Evolutionary conservation across 2,888 invertebrate genomes (phyloP).

Genomic region (Lepidocyrtoides sp.): DNA sequence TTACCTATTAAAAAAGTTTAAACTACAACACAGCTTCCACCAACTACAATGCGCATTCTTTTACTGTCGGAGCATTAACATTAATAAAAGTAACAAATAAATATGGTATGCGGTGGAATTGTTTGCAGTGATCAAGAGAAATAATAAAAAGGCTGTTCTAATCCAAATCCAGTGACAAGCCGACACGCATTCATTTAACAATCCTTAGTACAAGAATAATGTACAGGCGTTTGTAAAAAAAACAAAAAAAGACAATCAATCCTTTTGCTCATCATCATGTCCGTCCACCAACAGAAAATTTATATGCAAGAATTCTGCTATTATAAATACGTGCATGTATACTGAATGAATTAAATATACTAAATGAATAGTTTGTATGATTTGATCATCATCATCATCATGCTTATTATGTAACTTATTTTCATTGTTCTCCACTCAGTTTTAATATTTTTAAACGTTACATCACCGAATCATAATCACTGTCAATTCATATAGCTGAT

Average conservation of each 20-base stretch:
- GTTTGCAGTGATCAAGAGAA: slow-evolving; percentile 18
- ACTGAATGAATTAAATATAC: not conserved
- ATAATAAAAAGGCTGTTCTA: slow-evolving; percentile 9
- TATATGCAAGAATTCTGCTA: not conserved
- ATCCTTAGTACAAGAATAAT: not conserved
- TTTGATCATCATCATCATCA: slow-evolving; percentile 31
- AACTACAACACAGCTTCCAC: not conserved
- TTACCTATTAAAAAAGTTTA: not conserved
- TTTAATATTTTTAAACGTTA: not conserved
- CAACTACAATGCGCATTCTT: slow-evolving; percentile 8
- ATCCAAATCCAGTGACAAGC: slow-evolving; percentile 47
- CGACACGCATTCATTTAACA: slow-evolving; percentile 34
- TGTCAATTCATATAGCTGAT: slow-evolving; percentile 2
- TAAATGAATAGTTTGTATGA: not conserved
- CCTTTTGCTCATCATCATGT: not conserved
- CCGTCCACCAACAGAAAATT: not conserved
- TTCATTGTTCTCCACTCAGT: slow-evolving; percentile 42
- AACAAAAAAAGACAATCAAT: slow-evolving; percentile 24
- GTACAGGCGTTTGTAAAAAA: not conserved
- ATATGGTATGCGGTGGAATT: slow-evolving; percentile 39
- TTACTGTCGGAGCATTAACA: not conserved
- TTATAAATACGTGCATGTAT: no score
- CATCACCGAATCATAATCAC: not conserved
- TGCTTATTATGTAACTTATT: not conserved
- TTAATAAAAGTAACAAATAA: not conserved